phyloP scores from a whole-genome alignment of 2,113 vertebrate species.

The Ptilonorhynchus violaceus region DNA sequence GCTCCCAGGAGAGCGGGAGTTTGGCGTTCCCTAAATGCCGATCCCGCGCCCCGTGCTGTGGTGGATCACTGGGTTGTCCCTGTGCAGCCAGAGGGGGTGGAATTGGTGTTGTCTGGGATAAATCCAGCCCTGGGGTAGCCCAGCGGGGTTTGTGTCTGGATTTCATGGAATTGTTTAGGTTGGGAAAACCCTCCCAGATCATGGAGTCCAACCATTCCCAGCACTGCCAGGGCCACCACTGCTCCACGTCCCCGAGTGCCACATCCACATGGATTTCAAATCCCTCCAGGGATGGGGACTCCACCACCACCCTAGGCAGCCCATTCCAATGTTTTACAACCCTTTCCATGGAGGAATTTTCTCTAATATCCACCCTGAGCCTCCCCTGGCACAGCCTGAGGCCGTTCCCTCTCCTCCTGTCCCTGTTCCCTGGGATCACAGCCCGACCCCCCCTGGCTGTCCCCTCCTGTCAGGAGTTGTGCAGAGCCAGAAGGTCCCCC shows the following conservation, averaged over 20 bases:
- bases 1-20: rapidly evolving
- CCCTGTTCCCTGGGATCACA: neutral
- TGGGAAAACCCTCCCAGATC: neutral
- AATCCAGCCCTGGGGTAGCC: neutral
- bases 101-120: rapidly evolving
- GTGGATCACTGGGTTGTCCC: rapidly evolving
- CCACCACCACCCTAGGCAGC: rapidly evolving
- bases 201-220: rapidly evolving
- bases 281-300: neutral
- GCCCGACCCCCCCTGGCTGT: rapidly evolving
- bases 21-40: rapidly evolving
- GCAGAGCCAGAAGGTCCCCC: neutral
- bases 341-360: neutral
- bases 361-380: neutral
- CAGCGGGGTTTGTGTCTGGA: rapidly evolving
- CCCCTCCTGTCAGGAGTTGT: neutral
- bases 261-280: neutral
- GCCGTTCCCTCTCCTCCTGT: rapidly evolving
- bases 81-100: rapidly evolving
- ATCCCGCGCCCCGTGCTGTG: too few relatives aligned
- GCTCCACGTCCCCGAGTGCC: rapidly evolving
- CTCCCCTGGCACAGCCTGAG: rapidly evolving
- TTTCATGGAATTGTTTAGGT: neutral
- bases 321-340: neutral
- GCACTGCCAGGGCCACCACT: neutral